Conservation (phyloP, 2,797 vertebrate genomes). For the Melanotaenia nigrans region DNA sequence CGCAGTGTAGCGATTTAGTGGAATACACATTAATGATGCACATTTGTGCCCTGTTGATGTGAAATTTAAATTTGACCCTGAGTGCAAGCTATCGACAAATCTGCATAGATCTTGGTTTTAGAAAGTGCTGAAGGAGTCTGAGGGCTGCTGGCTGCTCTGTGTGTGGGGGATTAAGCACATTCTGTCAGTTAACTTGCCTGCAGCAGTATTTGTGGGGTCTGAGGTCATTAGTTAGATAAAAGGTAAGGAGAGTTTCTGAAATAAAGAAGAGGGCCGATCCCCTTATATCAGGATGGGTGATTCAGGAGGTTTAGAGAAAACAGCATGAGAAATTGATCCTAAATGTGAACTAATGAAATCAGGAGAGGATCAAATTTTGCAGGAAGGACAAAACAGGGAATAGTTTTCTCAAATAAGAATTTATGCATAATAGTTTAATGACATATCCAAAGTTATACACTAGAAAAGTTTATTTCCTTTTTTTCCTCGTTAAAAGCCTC, state of each 20-base stretch:
- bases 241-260: slow-evolving; percentile 39
- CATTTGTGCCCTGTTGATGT: slow-evolving; percentile 22
- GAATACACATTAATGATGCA: background rate
- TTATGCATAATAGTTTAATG: background rate
- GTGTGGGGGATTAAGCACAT: slow-evolving; percentile 54
- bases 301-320: slow-evolving; percentile 1
- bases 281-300: slow-evolving; percentile 42
- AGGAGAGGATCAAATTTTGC: slow-evolving; percentile 7
- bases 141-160: slow-evolving; percentile 48
- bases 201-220: slow-evolving; percentile 58
- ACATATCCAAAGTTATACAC: background rate
- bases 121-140: slow-evolving; percentile 35
- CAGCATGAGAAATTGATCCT: background rate
- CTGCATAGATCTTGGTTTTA: slow-evolving; percentile 48
- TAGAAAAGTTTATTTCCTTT: slow-evolving; percentile 1
- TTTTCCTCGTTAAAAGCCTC: slow-evolving; percentile 44
- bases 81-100: slow-evolving; percentile 41
- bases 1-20: background rate
- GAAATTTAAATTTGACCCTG: slow-evolving; percentile 46
- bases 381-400: background rate
- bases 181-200: slow-evolving; percentile 65
- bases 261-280: slow-evolving; percentile 35
- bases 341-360: slow-evolving; percentile 9
- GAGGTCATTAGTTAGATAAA: slow-evolving; percentile 59
- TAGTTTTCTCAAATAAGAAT: background rate